phyloP scores from a whole-genome alignment of 2,888 invertebrate species.

The Syritta pipiens region DNA sequence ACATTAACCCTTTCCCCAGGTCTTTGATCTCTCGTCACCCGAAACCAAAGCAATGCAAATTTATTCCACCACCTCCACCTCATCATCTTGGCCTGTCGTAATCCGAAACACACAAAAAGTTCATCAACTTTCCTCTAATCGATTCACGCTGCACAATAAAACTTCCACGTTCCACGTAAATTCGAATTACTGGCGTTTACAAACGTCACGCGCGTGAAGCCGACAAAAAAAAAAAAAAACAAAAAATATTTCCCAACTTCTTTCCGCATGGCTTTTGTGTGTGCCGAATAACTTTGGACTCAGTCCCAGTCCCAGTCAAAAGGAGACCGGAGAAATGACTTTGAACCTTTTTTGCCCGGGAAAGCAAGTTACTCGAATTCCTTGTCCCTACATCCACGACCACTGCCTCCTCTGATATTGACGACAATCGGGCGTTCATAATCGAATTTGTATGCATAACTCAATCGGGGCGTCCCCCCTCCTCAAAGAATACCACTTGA shows the following conservation, averaged over 20 bases:
- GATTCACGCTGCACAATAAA: background rate
- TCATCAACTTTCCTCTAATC: too few relatives aligned
- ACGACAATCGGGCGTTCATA: conserved; percentile 16
- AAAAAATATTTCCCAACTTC: conserved; percentile 42
- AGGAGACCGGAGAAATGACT: conserved; percentile 15
- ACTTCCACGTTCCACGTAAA: conserved; percentile 10
- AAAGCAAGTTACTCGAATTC: conserved; percentile 16
- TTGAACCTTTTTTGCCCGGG: conserved; percentile 28
- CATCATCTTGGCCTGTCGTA: too few relatives aligned
- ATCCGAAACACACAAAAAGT: too few relatives aligned
- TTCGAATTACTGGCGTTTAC: conserved; percentile 16
- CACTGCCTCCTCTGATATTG: conserved; percentile 1
- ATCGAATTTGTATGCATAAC: conserved; percentile 64
- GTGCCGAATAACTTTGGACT: conserved; percentile 1
- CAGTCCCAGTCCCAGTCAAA: background rate
- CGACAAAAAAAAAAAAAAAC: conserved; percentile 41
- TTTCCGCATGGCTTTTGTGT: conserved; percentile 22
- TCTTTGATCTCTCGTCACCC: too few relatives aligned
- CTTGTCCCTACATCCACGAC: conserved; percentile 2
- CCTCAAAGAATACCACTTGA: background rate
- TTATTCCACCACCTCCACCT: too few relatives aligned
- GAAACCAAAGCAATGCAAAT: too few relatives aligned
- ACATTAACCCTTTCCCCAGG: too few relatives aligned
- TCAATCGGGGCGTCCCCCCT: conserved; percentile 25
- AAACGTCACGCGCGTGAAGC: conserved; percentile 7